A percentile compares a stretch with the other conserved stretches of the same genome.
Evolutionary conservation across 2,797 vertebrate genomes (phyloP).

Genomic region (Luscinia luscinia): DNA sequence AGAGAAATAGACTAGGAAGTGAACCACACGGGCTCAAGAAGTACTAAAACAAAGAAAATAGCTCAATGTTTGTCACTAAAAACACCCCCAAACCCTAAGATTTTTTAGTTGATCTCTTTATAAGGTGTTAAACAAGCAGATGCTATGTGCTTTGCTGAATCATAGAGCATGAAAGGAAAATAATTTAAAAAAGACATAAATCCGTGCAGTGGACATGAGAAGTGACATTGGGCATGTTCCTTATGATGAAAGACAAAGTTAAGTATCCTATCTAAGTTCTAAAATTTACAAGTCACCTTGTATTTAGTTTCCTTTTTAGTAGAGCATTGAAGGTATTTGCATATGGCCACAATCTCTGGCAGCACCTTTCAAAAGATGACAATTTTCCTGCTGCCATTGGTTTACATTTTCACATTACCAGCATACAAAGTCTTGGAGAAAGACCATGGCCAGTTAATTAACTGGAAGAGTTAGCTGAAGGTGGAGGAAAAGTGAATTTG

Average conservation of each 20-base stretch:
- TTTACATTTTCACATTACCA: not conserved
- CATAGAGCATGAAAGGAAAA: not conserved
- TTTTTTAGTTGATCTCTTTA: not conserved
- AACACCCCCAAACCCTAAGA: rapidly evolving
- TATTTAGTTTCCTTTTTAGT: not conserved
- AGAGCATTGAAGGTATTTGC: not conserved
- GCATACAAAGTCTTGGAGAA: not conserved
- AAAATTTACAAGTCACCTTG: not conserved
- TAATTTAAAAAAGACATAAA: not conserved
- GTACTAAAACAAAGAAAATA: not conserved
- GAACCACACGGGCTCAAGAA: not conserved
- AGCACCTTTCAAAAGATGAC: not conserved
- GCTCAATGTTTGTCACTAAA: not conserved
- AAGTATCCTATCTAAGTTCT: not conserved
- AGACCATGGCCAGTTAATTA: conserved; percentile 3
- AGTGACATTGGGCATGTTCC: not conserved
- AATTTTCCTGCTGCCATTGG: not conserved
- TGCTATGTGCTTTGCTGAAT: not conserved
- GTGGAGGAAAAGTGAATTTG: not conserved
- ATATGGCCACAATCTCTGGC: not conserved
- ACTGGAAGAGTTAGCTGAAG: conserved; percentile 6
- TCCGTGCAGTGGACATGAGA: not conserved
- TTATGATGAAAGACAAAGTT: not conserved
- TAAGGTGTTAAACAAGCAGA: not conserved
- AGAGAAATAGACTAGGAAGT: not conserved